These are phyloP conservation scores for Thunnus maccoyii DNA, from an alignment of 2,113 vertebrate genomes.

Conservation along the genomic window DNA sequence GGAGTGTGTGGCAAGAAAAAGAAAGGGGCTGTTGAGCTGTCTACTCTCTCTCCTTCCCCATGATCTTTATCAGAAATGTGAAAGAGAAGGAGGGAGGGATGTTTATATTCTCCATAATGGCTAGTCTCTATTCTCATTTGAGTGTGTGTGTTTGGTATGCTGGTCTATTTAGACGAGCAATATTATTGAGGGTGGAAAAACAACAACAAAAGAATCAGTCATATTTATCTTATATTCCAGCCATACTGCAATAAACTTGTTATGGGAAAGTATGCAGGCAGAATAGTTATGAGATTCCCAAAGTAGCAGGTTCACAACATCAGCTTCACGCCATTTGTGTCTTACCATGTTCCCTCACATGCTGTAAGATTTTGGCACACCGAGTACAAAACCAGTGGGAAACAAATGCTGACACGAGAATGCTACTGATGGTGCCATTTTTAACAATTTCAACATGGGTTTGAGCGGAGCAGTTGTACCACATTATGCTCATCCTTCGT, in stretches of 20 bases:
- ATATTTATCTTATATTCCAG: conserved; percentile 63
- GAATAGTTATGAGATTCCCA: conserved; percentile 50
- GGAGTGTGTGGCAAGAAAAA: conserved; percentile 58
- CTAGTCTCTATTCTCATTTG: conserved; percentile 60
- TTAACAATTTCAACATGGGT: conserved; percentile 43
- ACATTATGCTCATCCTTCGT: conserved; percentile 39
- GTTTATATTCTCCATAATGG: conserved; percentile 76
- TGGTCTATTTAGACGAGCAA: conserved; percentile 53
- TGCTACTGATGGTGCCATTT: conserved; percentile 27
- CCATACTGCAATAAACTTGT: conserved; percentile 49
- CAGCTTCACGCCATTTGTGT: conserved; percentile 5
- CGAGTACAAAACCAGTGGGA: conserved; percentile 7
- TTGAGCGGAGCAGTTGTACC: conserved; percentile 14
- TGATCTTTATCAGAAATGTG: conserved; percentile 80
- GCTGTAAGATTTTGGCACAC: conserved; percentile 17
- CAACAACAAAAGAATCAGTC: conserved; percentile 38
- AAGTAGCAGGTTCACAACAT: conserved; percentile 46
- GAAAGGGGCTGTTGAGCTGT: conserved; percentile 72
- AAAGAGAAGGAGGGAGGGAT: conserved; percentile 66
- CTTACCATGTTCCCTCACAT: conserved; percentile 24
- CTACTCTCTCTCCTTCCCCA: conserved; percentile 63
- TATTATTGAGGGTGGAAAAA: conserved; percentile 42
- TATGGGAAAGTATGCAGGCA: conserved; percentile 27
- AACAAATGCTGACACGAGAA: conserved; percentile 38
- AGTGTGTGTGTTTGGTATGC: conserved; percentile 60